A percentile compares a stretch with the other conserved stretches of the same genome.
These are phyloP conservation scores for Achroia grisella DNA, from an alignment of 1,140 invertebrate genomes.

Conservation along the genomic window DNA sequence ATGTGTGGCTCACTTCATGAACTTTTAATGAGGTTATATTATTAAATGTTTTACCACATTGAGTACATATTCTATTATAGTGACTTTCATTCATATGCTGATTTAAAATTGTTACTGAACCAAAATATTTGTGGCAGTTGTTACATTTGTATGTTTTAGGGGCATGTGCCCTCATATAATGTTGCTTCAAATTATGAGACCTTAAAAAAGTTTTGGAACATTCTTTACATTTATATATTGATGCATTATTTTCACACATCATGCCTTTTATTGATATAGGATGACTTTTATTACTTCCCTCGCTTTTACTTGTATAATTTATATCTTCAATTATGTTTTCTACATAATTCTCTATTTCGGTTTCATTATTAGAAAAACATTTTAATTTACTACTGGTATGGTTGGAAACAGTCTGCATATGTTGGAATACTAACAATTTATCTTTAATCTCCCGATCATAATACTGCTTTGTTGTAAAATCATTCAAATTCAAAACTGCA, in stretches of 20 bases:
- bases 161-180: constrained; percentile 19
- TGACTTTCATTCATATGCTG: constrained; percentile 11
- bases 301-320: constrained; percentile 3
- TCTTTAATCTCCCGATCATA: no score
- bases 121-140: constrained; percentile 14
- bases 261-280: neutral
- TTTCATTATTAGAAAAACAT: neutral
- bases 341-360: neutral
- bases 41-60: constrained; percentile 19
- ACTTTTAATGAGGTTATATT: constrained; percentile 6
- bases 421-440: no score
- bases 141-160: constrained; percentile 18
- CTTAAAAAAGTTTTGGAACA: constrained; percentile 9
- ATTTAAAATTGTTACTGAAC: constrained; percentile 2
- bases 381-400: neutral
- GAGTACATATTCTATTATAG: constrained; percentile 5
- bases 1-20: constrained; percentile 16
- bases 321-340: neutral
- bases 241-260: constrained; percentile 1
- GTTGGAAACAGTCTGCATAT: no score
- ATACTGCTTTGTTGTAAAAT: no score
- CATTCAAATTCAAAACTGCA: no score
- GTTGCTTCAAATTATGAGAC: constrained; percentile 11
- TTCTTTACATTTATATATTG: constrained; percentile 14
- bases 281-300: no score